phyloP scores from a whole-genome alignment of 2,888 invertebrate species.

The Lithophane semibrunnea region DNA sequence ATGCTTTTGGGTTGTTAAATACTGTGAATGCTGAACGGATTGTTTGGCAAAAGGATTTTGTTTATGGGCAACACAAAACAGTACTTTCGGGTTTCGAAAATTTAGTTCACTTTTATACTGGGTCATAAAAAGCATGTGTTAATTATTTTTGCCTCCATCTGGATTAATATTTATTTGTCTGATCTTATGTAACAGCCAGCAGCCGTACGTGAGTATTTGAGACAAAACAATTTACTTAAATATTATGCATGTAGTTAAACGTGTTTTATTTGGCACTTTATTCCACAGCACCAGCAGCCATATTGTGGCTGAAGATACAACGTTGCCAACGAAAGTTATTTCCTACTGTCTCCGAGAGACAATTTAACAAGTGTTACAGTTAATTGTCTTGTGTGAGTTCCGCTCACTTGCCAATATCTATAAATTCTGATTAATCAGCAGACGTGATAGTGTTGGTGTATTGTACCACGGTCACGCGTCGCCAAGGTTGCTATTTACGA shows the following conservation, averaged over 20 bases:
- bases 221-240: constrained; percentile 55
- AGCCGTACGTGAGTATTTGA: constrained; percentile 44
- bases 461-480: constrained; percentile 68
- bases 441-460: constrained; percentile 72
- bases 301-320: constrained; percentile 70
- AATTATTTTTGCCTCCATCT: constrained; percentile 35
- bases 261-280: constrained; percentile 81
- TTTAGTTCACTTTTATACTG: constrained; percentile 41
- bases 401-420: constrained; percentile 83
- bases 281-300: constrained; percentile 68
- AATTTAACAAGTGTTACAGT: constrained; percentile 83
- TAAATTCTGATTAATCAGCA: constrained; percentile 83
- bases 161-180: constrained; percentile 42
- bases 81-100: constrained; percentile 51
- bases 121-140: constrained; percentile 34
- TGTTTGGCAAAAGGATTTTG: constrained; percentile 64
- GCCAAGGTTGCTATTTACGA: constrained; percentile 73
- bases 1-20: constrained; percentile 64
- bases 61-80: constrained; percentile 65
- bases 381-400: constrained; percentile 79
- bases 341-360: constrained; percentile 80
- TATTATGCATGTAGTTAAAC: constrained; percentile 68
- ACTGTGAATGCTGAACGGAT: constrained; percentile 65
- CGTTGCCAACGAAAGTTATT: constrained; percentile 84
- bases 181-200: constrained; percentile 43